Percentiles rank a stretch among this genome's conserved stretches.
phyloP scores from a whole-genome alignment of 2,888 invertebrate species.

The Apantesis nais region DNA sequence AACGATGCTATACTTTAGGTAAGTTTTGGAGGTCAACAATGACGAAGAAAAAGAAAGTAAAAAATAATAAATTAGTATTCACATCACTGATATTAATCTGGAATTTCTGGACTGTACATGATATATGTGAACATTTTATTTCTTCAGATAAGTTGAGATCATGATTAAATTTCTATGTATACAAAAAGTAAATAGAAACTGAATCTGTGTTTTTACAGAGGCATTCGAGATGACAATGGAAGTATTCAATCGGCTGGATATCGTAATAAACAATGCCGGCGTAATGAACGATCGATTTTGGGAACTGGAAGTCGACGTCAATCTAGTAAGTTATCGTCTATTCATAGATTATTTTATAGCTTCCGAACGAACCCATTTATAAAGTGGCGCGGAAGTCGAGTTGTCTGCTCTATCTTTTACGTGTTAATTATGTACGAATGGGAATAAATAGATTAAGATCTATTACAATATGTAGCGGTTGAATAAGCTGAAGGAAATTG shows the following conservation, averaged over 20 bases:
- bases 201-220: conserved; percentile 78
- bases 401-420: conserved; percentile 1
- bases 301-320: conserved; percentile 91
- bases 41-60: too few species aligned
- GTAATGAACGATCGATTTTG: conserved; percentile 91
- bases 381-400: conserved; percentile 12
- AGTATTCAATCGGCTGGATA: conserved; percentile 90
- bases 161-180: background rate
- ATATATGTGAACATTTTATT: background rate
- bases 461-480: background rate
- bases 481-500: background rate
- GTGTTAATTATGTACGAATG: background rate
- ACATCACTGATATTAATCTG: too few species aligned
- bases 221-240: conserved; percentile 90
- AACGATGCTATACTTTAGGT: too few species aligned
- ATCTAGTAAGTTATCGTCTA: conserved; percentile 85
- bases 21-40: too few species aligned
- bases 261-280: conserved; percentile 93
- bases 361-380: conserved; percentile 20
- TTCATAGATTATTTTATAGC: conserved; percentile 26
- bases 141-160: background rate
- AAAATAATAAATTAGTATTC: too few species aligned
- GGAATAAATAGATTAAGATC: background rate
- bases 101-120: background rate
- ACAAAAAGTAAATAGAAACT: background rate